phyloP scores from a whole-genome alignment of 2,888 invertebrate species.

The Epistrophe grossulariae region DNA sequence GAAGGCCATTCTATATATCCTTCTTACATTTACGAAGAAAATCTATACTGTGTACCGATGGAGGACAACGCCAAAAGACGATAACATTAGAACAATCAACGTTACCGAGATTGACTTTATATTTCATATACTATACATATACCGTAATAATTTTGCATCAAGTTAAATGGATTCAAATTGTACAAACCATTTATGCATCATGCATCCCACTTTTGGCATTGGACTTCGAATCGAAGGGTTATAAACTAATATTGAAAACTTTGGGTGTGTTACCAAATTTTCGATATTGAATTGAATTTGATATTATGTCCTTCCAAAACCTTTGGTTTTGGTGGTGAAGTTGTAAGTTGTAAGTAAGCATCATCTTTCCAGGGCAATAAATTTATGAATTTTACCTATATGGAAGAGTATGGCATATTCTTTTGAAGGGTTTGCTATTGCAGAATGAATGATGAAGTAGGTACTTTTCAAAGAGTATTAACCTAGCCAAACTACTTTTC shows the following conservation, averaged over 20 bases:
- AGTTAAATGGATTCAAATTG: constrained; percentile 50
- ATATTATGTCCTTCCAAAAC: constrained; percentile 23
- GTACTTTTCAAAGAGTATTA: background rate
- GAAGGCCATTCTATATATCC: constrained; percentile 17
- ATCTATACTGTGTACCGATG: constrained; percentile 13
- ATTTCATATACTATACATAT: background rate
- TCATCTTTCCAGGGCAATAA: constrained; percentile 19
- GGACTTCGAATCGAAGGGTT: constrained; percentile 46
- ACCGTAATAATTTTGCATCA: constrained; percentile 20
- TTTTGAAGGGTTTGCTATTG: constrained; percentile 1
- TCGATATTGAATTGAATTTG: constrained; percentile 47
- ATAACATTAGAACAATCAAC: constrained; percentile 39
- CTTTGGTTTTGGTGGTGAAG: background rate
- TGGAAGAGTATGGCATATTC: background rate
- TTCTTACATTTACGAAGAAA: constrained; percentile 42
- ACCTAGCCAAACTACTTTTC: background rate
- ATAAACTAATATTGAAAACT: constrained; percentile 12
- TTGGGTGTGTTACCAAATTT: constrained; percentile 29
- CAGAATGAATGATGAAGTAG: background rate
- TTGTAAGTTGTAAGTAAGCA: constrained; percentile 15
- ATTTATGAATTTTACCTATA: background rate
- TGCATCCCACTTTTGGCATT: constrained; percentile 1
- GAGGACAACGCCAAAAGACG: constrained; percentile 52
- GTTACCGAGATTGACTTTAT: constrained; percentile 33
- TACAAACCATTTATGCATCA: constrained; percentile 39